Base-by-base conservation (phyloP, 2,888 invertebrate genomes). In the Apodemia hepburni region DNA sequence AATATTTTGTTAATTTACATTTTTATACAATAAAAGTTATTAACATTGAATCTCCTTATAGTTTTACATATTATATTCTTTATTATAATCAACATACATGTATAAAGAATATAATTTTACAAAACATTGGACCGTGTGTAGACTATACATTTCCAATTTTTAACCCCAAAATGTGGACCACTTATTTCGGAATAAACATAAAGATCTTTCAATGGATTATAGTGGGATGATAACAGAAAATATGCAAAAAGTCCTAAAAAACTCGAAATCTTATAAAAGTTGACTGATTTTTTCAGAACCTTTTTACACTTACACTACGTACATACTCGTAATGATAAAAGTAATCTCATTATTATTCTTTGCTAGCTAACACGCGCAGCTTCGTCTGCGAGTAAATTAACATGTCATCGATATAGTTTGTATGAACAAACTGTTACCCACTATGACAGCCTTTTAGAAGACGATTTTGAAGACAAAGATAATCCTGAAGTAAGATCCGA, bases 201-300 rank as follows among this genome's bases (percentile, higher is more conserved):
- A 9, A 33, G 69, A 73, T 73, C 63, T 60, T 68, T 66, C 67
- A 60, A 65, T 61, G 67, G 68, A 69, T 71, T 2, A 22, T 22
- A 22, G 22, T 22, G 2, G 22, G 22, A 22, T 22, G 22, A 22
- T 22, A 22, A 22, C 2, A 22, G 22, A 69, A 71, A 66, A 57
- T 70, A 66, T 73, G 66, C 68, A 69, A 65, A 73, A 71, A 64
- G 66, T 67, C 63, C 61, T 60, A 33, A 70, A 73, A 75, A 71
- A 75, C 67, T 65, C 67, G 69, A 69, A 66, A 68, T 75, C 73
- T 73, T 33, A 29, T 6, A 29, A 29, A 6, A 29, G 29, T 29
- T 29, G 7, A 7, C 33, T 33, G 33, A 33, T 9, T 33, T 33
- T 33, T 2, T 9, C 2, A 9, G 9, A 33, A 22, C 22, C 1